Evolutionary conservation across 2,797 vertebrate genomes (phyloP), one percentile per base, ranked within the genome.

Genomic region (Todus mexicanus): DNA sequence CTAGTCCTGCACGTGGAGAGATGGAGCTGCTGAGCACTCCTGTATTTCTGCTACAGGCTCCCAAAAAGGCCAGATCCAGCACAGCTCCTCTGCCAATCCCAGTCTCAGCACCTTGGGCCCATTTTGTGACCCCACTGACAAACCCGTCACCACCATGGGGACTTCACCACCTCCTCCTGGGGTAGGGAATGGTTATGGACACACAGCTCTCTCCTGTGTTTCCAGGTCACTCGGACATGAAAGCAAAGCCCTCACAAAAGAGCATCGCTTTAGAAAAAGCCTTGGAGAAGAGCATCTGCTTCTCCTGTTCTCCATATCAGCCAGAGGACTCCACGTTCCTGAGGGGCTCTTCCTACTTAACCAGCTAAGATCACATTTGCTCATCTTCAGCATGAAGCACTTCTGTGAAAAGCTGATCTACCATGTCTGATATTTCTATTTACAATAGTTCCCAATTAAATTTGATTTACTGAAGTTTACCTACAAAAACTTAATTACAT

Each of bases 171-270:
- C 27, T 23, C 11, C 3, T 73, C n/a, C 48, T 0, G 2, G 5
- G 26, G 13, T 1, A 1, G 69, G 43, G 17, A 5, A 12, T 2
- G 9, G 18, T 31, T 33, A 38, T 0, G 6, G 61, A 18, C 26
- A 23, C 20, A 22, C 23, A 42, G 12, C 10, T 19, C 6, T 12
- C 6, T 65, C 57, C 37, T 23, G 43, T 4, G 2, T 48, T 68
- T 38, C 25, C 50, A 57, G 51, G 14, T 29, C 57, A 12, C 33
- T 17, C 27, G 25, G 45, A 37, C 9, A 11, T 4, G 71, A 38
- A 56, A 74, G 33, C 21, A 33, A 43, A 72, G 20, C 37, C 56
- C 25, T 50, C 35, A 15, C 12, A 8, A 43, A 12, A 48, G 73
- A 83, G 2, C n/a, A 61, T 12, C 35, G 15, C 17, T 23, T 61